A percentile compares a stretch with the other conserved stretches of the same genome.
Conservation (phyloP, 2,797 vertebrate genomes). For the Anguilla anguilla region DNA sequence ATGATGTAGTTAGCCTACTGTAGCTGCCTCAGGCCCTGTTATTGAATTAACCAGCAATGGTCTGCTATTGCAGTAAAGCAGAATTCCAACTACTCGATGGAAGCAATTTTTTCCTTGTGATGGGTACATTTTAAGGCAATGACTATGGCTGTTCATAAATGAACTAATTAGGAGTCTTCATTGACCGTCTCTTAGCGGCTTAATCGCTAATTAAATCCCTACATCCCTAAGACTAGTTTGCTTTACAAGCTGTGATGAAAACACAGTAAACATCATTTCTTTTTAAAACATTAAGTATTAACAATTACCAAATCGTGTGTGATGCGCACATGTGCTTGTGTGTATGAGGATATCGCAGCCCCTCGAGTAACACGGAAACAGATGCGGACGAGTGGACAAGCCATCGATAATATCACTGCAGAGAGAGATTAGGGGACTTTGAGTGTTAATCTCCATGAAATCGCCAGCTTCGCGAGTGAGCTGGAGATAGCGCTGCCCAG, state of each 20-base stretch:
- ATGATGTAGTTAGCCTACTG: conserved; percentile 68
- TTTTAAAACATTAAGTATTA: neutral
- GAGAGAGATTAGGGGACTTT: conserved; percentile 66
- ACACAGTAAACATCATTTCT: neutral
- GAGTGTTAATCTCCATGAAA: conserved; percentile 69
- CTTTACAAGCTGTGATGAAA: neutral
- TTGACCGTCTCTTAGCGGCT: conserved; percentile 59
- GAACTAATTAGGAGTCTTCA: conserved; percentile 25
- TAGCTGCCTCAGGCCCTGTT: conserved; percentile 62
- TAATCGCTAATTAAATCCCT: conserved; percentile 18
- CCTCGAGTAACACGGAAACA: neutral
- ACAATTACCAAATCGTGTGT: neutral
- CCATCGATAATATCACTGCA: conserved; percentile 59
- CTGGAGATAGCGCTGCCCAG: conserved; percentile 49
- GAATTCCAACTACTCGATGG: conserved; percentile 63
- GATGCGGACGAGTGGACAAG: conserved; percentile 30
- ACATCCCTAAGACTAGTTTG: neutral
- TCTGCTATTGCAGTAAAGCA: conserved; percentile 64
- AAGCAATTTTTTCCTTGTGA: conserved; percentile 62
- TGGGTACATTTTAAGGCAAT: conserved; percentile 42
- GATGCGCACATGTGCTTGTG: neutral
- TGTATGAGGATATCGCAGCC: neutral
- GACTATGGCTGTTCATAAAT: conserved; percentile 46
- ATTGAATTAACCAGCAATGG: conserved; percentile 71
- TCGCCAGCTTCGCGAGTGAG: conserved; percentile 54